Evolutionary conservation across 2,797 vertebrate species (phyloP), one percentile per base, ranked within the genome.

Genomic region (Gymnothorax javanicus): DNA sequence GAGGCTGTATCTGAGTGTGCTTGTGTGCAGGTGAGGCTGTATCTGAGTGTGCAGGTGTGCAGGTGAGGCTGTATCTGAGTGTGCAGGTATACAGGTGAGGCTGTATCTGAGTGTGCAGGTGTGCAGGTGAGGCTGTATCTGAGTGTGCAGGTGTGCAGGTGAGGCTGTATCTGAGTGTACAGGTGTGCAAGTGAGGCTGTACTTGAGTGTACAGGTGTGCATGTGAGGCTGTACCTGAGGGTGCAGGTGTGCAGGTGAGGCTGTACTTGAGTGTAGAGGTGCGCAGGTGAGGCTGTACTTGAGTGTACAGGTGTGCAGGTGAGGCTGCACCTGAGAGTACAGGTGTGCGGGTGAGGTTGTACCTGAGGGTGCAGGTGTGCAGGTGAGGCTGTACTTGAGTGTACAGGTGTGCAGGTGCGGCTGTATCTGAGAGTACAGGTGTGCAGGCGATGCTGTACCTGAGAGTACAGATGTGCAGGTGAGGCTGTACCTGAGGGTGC

Each of bases 341-440:
- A 27, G 17, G 27, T 86, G 27, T 27, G 6, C 54, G 23, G 8
- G 33, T 67, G 43, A 84, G 60, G 59, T 15, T 52, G 43, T 84
- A 52, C n/a, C 54, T 75, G 43, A 25, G 25, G 82, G 52, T 85
- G 50, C 17, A 52, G 8, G 59, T 54, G 20, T 54, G 71, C n/a
- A 33, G 56, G 57, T 85, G 54, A 71, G 75, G 69, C 54, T 73
- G 54, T 73, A 75, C 62, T 57, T 85, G 56, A 58, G 84, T 71
- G 75, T 85, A 23, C 56, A 71, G 56, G 52, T 27, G 81, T 13
- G 50, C 27, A 33, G 56, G 57, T 85, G 54, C 56, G 59, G 69
- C 54, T 73, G 54, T 73, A 75, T 33, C 75, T 85, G 56, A 75
- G 84, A 54, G 75, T 85, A 33, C 56, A 69, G 71, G 67, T 85